Evolutionary conservation across 1,140 invertebrate genomes (phyloP).

Genomic region (Littorina saxatilis): DNA sequence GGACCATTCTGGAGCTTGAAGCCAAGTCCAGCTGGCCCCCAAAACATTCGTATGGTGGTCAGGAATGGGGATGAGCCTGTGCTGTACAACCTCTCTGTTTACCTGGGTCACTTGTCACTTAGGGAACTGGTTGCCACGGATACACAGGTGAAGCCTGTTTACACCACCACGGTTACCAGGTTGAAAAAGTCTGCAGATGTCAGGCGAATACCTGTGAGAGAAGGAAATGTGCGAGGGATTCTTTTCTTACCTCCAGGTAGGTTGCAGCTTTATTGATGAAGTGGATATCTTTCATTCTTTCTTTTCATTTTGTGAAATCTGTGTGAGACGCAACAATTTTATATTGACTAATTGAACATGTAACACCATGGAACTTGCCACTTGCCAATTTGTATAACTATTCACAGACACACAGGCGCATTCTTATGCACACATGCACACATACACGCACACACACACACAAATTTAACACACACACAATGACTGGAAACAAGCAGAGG

Average conservation of each 20-base stretch:
- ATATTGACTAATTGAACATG: too few relatives aligned
- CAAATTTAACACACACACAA: too few relatives aligned
- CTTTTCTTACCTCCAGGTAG: conserved; percentile 14
- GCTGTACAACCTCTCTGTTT: conserved; percentile 2
- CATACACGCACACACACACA: too few relatives aligned
- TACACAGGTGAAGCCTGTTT: not conserved
- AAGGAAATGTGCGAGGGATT: not conserved
- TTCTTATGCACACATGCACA: too few relatives aligned
- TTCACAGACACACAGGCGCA: too few relatives aligned
- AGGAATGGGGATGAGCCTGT: conserved; percentile 19
- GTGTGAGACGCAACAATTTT: too few relatives aligned
- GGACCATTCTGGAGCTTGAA: conserved; percentile 22
- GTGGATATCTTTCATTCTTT: too few relatives aligned
- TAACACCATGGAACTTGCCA: too few relatives aligned
- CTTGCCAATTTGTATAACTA: too few relatives aligned
- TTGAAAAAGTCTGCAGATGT: not conserved
- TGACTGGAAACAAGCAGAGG: too few relatives aligned
- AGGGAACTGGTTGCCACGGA: not conserved
- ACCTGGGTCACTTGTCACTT: conserved; percentile 2
- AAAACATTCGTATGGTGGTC: conserved; percentile 31
- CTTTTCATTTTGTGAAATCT: too few relatives aligned
- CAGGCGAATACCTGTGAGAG: conserved; percentile 5
- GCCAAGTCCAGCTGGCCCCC: conserved; percentile 22
- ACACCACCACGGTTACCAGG: not conserved
- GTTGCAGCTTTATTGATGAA: too few relatives aligned